Base-by-base conservation (phyloP, 1,140 invertebrate species). In the Drosophila mauritiana region DNA sequence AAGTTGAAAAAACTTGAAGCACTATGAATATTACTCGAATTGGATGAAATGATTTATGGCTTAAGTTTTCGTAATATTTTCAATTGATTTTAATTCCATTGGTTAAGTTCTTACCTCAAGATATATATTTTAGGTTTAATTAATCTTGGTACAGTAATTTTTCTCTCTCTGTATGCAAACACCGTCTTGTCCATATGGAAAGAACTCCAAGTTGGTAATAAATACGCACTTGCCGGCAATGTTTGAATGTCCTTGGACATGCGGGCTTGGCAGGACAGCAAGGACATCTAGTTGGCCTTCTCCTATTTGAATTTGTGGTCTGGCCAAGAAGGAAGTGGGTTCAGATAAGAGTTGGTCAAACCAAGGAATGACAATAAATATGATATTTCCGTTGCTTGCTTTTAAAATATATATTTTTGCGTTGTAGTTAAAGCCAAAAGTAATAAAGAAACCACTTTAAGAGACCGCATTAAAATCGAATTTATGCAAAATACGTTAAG, bases 151-250 rank as follows among this genome's bases (percentile, higher is more conserved):
- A 10, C 2, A 31, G 1, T 7, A 25, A 0, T 17, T 3, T 5
- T 42, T 36, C n/a, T 17, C 12, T 43, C 20, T 1, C 59, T 36
- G 64, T 68, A 37, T 12, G 10, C 11, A 13, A 52, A 34, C 10
- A 52, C 36, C 12, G 20, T 43, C 42, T 64, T 61, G 62, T 22
- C n/a, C 75, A 69, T 82, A 83, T 42, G 57, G 15, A 53, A 39
- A 62, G 36, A 49, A 48, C 52, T 56, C 17, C 48, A 64, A 75
- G 68, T 70, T 70, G 79, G 76, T 51, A 46, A 56, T 76, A 72
- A 73, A 79, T 70, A 80, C 80, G 73, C 78, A 73, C 69, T 80
- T 39, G 43, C 43, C 31, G 39, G 15, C 53, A 42, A 31, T 61
- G 39, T 43, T 43, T 4, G 49, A 42, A 15, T 56, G 36, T 52